Evolutionary conservation across 1,140 invertebrate genomes (phyloP).

Genomic region (Protaetia brevitarsis): DNA sequence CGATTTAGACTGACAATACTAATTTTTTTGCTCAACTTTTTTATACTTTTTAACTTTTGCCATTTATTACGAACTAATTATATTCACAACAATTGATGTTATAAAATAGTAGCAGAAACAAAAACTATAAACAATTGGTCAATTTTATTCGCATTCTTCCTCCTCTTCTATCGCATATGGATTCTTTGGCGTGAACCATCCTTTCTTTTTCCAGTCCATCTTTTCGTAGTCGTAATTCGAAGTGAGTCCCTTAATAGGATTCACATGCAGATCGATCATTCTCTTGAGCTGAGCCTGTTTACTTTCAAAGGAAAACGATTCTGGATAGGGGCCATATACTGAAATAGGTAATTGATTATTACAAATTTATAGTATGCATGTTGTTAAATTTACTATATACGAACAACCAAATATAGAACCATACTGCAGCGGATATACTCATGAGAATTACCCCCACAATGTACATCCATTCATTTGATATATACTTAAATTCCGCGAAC

Average conservation of each 20-base stretch:
- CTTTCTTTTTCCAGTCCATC: constrained; percentile 56
- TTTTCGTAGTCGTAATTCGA: constrained; percentile 65
- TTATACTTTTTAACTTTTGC: too few relatives aligned
- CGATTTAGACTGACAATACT: too few relatives aligned
- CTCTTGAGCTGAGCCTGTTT: constrained; percentile 70
- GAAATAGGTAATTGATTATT: background rate
- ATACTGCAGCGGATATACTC: constrained; percentile 28
- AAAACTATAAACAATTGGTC: too few relatives aligned
- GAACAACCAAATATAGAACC: constrained; percentile 29
- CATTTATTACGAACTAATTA: too few relatives aligned
- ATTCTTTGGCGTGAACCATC: constrained; percentile 15
- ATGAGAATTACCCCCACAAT: constrained; percentile 26
- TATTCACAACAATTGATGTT: too few relatives aligned
- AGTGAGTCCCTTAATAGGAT: constrained; percentile 71
- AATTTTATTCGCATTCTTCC: background rate
- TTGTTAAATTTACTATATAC: constrained; percentile 8
- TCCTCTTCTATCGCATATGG: background rate
- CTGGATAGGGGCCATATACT: constrained; percentile 53
- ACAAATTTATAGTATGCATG: background rate
- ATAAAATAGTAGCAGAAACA: too few relatives aligned
- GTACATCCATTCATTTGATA: constrained; percentile 30
- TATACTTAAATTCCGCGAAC: constrained; percentile 33
- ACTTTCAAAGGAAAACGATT: constrained; percentile 64
- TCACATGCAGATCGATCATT: constrained; percentile 72
- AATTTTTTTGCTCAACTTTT: too few relatives aligned